Conservation (phyloP, 2,797 vertebrate species). For the Karalla daura region DNA sequence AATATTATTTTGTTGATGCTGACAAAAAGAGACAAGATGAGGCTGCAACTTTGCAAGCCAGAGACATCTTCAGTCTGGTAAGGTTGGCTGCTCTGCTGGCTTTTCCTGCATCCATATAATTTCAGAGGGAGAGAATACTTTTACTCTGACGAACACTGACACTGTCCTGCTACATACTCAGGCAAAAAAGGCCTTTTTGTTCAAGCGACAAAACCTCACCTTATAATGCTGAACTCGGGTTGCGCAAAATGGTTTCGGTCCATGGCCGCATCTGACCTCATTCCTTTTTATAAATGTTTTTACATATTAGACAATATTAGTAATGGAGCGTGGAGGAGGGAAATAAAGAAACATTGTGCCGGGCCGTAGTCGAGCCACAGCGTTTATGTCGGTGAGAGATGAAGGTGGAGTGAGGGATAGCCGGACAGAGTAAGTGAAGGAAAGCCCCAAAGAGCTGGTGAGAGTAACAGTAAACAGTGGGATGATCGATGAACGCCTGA, state of each 20-base stretch:
- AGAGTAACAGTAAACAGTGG: slow-evolving; percentile 71
- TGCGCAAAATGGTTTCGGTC: slow-evolving; percentile 9
- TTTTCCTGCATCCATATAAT: slow-evolving; percentile 15
- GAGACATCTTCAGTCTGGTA: not conserved
- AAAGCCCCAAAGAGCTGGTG: slow-evolving; percentile 39
- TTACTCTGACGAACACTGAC: slow-evolving; percentile 15
- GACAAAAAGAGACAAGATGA: not conserved
- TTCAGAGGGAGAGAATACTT: slow-evolving; percentile 27
- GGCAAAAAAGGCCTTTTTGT: slow-evolving; percentile 12
- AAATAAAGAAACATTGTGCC: not conserved
- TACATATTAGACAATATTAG: slow-evolving; percentile 5
- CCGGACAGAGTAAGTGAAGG: slow-evolving; percentile 19
- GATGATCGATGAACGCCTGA: slow-evolving; percentile 77
- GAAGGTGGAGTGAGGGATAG: slow-evolving; percentile 15
- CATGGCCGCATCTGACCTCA: slow-evolving; percentile 3
- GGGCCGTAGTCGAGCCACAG: slow-evolving; percentile 12
- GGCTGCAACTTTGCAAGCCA: not conserved
- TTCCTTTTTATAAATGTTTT: not conserved
- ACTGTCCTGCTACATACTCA: not conserved
- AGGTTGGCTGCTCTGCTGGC: not conserved
- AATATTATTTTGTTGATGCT: not conserved
- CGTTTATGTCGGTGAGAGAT: slow-evolving; percentile 19
- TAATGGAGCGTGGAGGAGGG: not conserved
- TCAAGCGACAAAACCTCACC: slow-evolving; percentile 30
- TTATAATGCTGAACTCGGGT: slow-evolving; percentile 27